Base-by-base conservation (phyloP, 2,113 vertebrate genomes). In the Pardalotus punctatus region DNA sequence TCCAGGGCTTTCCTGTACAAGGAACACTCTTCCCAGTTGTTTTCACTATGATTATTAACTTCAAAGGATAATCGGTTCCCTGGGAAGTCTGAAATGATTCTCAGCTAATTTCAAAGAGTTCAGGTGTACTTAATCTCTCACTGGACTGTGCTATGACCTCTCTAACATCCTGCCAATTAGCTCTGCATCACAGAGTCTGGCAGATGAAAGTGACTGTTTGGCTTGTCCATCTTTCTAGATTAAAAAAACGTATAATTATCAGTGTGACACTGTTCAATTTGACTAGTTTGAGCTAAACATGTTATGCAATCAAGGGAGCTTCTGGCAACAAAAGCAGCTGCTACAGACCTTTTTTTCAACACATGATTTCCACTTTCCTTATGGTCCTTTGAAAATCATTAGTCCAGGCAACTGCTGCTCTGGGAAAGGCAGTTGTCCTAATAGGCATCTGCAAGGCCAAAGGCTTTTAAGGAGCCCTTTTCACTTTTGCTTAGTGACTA, bases 271-370 rank as follows among this genome's bases (percentile, higher is more conserved):
- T 27, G 21, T 87, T 88, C 90, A 90, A 6, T 80, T 67, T 80
- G 71, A 88, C 71, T 86, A 79, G 81, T 86, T 86, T 90, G 61
- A 91, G 40, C 33, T 85, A 73, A 87, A 76, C 42, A 73, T 23
- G 65, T 94, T 90, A 79, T 76, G 61, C 65, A 93, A 81, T 87
- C 95, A 91, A 93, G 95, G 95, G 96, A 96, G 47, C 21, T 85
- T 69, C 67, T 84, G 40, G 91, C 81, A 96, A 91, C 94, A 95
- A 96, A 93, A 94, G 86, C 97, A 97, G 95, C 81, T 97, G 95
- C 57, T 80, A 58, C 79, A 43, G 88, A 77, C 69, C 47, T 95
- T 94, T 94, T 84, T 69, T 78, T 88, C 93, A 96, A 45, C 79
- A 80, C 69, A 91, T 70, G 79, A 94, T 96, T 94, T 96, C 50